Percentiles rank a stretch among this genome's conserved stretches.
phyloP scores from a whole-genome alignment of 2,113 vertebrate genomes.

The Nyctereutes procyonoides region DNA sequence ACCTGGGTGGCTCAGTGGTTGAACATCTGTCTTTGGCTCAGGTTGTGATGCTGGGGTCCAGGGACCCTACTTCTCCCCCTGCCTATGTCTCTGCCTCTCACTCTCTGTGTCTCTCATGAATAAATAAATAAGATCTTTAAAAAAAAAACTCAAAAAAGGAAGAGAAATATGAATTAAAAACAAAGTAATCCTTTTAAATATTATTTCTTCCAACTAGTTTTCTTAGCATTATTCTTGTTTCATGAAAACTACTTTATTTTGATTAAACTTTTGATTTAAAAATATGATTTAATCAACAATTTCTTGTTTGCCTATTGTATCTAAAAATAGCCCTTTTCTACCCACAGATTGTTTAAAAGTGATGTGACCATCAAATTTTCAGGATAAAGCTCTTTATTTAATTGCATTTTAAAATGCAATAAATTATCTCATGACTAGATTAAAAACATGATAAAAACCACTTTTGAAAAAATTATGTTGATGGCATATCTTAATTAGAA shows the following conservation, averaged over 20 bases:
- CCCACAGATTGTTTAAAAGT: neutral
- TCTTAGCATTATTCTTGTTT: neutral
- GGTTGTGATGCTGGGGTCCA: too few species aligned
- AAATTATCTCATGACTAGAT: neutral
- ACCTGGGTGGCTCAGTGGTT: too few species aligned
- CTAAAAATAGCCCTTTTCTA: neutral
- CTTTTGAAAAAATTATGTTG: neutral
- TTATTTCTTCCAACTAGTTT: neutral
- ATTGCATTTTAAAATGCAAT: neutral
- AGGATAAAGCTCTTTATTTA: conserved; percentile 17
- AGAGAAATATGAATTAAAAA: neutral
- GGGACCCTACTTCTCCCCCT: too few species aligned
- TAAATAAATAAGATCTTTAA: too few species aligned
- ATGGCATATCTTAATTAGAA: neutral
- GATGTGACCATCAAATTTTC: neutral
- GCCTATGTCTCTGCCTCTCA: too few species aligned
- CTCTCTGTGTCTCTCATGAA: too few species aligned
- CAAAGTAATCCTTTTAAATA: neutral
- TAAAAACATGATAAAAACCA: neutral
- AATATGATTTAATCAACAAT: neutral
- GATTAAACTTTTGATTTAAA: neutral
- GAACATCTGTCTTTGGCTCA: too few species aligned
- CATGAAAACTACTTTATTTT: neutral
- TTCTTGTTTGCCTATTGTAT: neutral
- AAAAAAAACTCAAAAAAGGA: neutral